Base-by-base conservation (phyloP, 2,888 invertebrate species). In the Alloscopus bannaensis region DNA sequence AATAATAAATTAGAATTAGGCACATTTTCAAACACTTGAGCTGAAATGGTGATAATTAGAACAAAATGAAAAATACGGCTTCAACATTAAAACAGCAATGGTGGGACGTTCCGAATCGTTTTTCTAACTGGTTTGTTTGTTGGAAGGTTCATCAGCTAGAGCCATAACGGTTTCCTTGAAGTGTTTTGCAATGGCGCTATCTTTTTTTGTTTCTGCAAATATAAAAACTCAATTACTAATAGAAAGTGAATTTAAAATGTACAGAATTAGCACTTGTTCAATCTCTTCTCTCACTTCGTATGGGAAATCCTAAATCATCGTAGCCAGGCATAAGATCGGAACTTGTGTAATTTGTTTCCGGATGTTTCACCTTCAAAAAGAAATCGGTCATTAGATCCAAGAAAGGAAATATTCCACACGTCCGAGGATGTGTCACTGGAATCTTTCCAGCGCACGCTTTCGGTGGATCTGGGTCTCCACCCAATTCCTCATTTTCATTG, bases 361-460 rank as follows among this genome's bases (percentile, higher is more conserved):
- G 80, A 64, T 82, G 70, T n/a, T 71, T 78, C 1, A 64, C 69
- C 47, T 70, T 64, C 13, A 83, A 76, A 50, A 64, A 83, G 20
- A 83, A 80, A 57, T 81, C 81, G 1, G 83, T 81, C 76, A 83
- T 76, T 3, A 81, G 45, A 64, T 83, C 83, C 28, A 81, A 28
- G 42, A 81, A 78, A 11, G 78, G 78, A 24, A 70, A 71, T 16
- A 70, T 65, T 28, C 70, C 8, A 20, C 24, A 40, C 0, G 75
- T 26, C 28, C 78, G 20, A 16, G 64, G 59, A 57, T 75, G 75
- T 40, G 70, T 50, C 1, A 69, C 16, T 3, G 70, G 62, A 50
- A 59, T 31, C 31, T 70, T 80, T 13, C 65, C 64, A 20, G 60
- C 31, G 31, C 36, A 28, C 13, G 57, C 31, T 29, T 47, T 29